Percentiles rank a stretch among this genome's conserved stretches.
phyloP scores from a whole-genome alignment of 2,113 vertebrate species.

The Sula dactylatra region DNA sequence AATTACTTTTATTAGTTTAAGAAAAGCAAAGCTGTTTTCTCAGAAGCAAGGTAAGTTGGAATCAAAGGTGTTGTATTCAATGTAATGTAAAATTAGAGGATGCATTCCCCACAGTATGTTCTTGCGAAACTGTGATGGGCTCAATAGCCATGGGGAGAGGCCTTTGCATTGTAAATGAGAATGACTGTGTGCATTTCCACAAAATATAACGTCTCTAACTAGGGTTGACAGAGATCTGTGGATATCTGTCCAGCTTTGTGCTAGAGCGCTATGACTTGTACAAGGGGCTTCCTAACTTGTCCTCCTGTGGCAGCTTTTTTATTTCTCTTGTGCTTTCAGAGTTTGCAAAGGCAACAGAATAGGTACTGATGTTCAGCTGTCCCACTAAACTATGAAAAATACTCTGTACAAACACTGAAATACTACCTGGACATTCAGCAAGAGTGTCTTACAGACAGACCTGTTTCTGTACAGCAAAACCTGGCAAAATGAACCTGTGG shows the following conservation, averaged over 20 bases:
- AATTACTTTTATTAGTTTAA: background rate
- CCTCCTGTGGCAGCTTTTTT: background rate
- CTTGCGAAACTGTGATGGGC: background rate
- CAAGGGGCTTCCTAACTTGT: background rate
- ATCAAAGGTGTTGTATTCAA: background rate
- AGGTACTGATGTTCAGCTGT: background rate
- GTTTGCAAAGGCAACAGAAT: background rate
- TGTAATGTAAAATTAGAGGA: conserved; percentile 5
- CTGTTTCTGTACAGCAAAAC: background rate
- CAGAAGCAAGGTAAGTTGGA: background rate
- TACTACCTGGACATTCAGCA: background rate
- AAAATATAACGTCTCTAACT: background rate
- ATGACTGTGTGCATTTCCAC: background rate
- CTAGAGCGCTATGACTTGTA: background rate
- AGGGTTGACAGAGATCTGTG: background rate
- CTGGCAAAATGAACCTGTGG: background rate
- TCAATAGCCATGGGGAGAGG: background rate
- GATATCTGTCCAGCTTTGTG: background rate
- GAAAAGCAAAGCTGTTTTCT: background rate
- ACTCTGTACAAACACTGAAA: background rate
- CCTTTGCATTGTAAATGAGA: background rate
- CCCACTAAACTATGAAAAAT: background rate
- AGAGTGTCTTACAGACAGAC: background rate
- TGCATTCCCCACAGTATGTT: background rate
- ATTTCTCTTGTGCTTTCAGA: background rate